phyloP scores from a whole-genome alignment of 2,797 vertebrate genomes.

The Chromobotia macracanthus region DNA sequence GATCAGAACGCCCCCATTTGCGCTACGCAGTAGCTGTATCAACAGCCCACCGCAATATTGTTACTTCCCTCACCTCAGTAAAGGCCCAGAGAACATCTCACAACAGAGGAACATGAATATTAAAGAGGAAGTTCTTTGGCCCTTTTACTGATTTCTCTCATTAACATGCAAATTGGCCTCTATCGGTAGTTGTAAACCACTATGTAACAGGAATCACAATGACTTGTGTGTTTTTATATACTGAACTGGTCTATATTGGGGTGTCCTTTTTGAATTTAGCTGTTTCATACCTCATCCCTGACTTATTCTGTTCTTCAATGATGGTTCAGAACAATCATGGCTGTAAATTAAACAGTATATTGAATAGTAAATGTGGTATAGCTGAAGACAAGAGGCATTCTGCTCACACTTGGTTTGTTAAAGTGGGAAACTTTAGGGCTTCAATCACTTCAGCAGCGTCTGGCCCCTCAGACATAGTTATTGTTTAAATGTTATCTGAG shows the following conservation, averaged over 20 bases:
- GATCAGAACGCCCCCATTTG: constrained; percentile 32
- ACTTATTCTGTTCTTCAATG: neutral
- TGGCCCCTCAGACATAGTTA: constrained; percentile 4
- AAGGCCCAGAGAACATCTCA: constrained; percentile 51
- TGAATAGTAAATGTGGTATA: neutral
- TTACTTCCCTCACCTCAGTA: constrained; percentile 40
- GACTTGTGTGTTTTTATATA: constrained; percentile 62
- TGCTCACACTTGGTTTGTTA: neutral
- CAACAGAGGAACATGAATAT: constrained; percentile 74
- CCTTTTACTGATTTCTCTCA: constrained; percentile 72
- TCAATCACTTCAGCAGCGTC: neutral
- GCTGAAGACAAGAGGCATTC: too few species aligned
- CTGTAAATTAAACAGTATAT: neutral
- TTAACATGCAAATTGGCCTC: constrained; percentile 77
- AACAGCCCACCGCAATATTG: constrained; percentile 50
- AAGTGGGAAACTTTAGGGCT: neutral
- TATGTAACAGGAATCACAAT: constrained; percentile 60
- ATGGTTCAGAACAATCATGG: constrained; percentile 2
- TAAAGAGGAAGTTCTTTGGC: constrained; percentile 70
- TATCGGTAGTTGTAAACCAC: constrained; percentile 68
- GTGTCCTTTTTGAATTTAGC: neutral
- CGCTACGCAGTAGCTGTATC: constrained; percentile 11
- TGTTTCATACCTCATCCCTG: constrained; percentile 34
- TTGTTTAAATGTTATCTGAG: constrained; percentile 4
- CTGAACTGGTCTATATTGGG: constrained; percentile 62